Evolutionary conservation across 2,113 vertebrate species (phyloP).

Genomic region (Melanocharis versteri): DNA sequence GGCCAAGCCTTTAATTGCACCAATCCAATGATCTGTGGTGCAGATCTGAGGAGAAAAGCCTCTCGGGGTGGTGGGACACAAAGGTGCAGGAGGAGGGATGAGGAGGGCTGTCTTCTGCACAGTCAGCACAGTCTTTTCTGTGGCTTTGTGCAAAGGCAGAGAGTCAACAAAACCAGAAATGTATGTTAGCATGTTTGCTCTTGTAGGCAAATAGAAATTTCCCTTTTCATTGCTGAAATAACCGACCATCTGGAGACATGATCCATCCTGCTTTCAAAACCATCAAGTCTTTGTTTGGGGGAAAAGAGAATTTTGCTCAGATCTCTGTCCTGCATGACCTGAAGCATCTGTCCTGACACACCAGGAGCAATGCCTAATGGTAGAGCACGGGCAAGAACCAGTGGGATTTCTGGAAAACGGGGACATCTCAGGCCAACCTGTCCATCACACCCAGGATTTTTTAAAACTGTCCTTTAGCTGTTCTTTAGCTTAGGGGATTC

Average conservation of each 20-base stretch:
- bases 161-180: neutral
- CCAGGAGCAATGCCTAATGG: neutral
- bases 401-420: neutral
- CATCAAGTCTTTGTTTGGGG: neutral
- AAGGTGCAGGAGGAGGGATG: accelerated
- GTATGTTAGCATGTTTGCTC: neutral
- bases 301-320: neutral
- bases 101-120: neutral
- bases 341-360: neutral
- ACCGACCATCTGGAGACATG: accelerated
- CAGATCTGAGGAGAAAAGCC: neutral
- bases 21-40: neutral
- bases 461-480: neutral
- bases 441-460: neutral
- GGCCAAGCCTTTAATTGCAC: neutral
- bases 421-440: neutral
- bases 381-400: neutral
- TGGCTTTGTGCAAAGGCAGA: neutral
- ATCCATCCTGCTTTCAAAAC: neutral
- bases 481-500: neutral
- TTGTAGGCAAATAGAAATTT: neutral
- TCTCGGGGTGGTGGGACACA: neutral
- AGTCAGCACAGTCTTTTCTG: neutral
- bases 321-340: neutral
- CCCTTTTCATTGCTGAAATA: neutral